Base-by-base conservation (phyloP, 2,888 invertebrate species). In the Drosophila testacea region DNA sequence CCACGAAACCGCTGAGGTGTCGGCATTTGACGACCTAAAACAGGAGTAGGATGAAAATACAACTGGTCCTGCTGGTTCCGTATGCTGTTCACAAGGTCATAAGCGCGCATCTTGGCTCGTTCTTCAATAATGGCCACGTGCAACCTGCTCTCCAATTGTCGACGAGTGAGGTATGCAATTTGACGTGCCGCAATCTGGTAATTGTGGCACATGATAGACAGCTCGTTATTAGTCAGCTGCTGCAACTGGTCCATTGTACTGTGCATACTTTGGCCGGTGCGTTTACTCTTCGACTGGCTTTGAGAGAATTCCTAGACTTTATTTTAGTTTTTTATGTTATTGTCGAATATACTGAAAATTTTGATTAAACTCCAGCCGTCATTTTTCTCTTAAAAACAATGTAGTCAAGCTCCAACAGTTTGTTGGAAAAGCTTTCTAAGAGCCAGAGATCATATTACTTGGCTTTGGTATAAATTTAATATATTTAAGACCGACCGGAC, bases 41-140 rank as follows among this genome's bases (percentile, higher is more conserved):
- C 3, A 7, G 38, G 10, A 11, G 13, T 4, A n/a, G 41, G 13
- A 13, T 27, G 28, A 5, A 2, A 6, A 22, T 11, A 11, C 30
- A 11, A 6, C 27, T 7, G 36, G 11, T 32, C 32, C n/a, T 13
- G 30, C 4, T 13, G 38, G 13, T 28, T 7, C 7, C 54, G 46
- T 4, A 22, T 22, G 1, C 36, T 32, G 7, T 47, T 32, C 27
- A 51, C 7, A 1, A 36, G 10, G 1, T 73, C 39, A 11, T 34
- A 42, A 2, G 73, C 88, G 0, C 56, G 60, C 13, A 48, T 4
- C 6, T 39, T 57, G 46, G 89, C 83, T 0, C 76, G 57, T 11
- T 83, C 84, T 4, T 32, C 47, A 46, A 83, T 60, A 1, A 83
- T 66, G 4, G 78, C 89, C 36, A 87, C 57, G 6, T 76, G 79